phyloP scores from a whole-genome alignment of 2,888 invertebrate genomes.

The Dasysyrphus albostriatus region DNA sequence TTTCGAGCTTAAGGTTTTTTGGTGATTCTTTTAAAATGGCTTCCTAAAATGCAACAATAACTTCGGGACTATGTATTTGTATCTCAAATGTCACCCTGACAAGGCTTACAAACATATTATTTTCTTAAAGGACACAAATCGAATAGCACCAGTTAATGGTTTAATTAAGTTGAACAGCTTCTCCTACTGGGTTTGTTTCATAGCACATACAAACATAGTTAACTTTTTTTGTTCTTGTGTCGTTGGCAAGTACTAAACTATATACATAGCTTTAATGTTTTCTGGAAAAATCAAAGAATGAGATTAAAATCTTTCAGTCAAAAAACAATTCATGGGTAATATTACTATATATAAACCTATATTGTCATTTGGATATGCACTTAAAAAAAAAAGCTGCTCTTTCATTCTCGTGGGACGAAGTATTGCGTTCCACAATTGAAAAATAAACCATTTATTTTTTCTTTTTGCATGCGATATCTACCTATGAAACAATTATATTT shows the following conservation, averaged over 20 bases:
- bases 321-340: background rate
- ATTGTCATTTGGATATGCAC: background rate
- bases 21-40: too few relatives aligned
- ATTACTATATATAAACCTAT: too few relatives aligned
- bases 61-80: background rate
- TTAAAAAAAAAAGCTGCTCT: background rate
- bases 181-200: background rate
- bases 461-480: too few relatives aligned
- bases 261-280: background rate
- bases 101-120: background rate
- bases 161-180: constrained; percentile 10
- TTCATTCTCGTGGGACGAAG: too few relatives aligned
- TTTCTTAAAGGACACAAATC: background rate
- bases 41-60: background rate
- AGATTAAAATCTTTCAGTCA: constrained; percentile 4
- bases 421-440: too few relatives aligned
- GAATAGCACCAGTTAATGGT: background rate
- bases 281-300: background rate
- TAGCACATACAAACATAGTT: background rate
- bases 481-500: too few relatives aligned
- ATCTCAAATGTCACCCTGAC: background rate
- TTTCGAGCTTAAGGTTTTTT: too few relatives aligned
- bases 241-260: background rate
- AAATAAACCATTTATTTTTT: too few relatives aligned
- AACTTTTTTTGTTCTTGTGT: background rate